These are phyloP conservation scores for Drosophila cognata DNA, from an alignment of 2,888 invertebrate genomes.

Conservation along the genomic window DNA sequence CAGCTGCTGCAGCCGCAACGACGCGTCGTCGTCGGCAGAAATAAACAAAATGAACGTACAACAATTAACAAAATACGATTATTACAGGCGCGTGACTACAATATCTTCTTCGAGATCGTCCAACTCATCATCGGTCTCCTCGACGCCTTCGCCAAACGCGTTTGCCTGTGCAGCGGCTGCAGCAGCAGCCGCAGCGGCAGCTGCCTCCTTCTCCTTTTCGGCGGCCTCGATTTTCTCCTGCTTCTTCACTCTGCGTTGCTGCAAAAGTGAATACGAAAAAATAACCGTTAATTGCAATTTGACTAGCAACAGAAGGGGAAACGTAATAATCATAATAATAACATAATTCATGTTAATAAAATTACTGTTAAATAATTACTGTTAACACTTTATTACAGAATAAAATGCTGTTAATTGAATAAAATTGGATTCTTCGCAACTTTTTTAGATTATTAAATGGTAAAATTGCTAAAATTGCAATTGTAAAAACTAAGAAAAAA, in stretches of 20 bases:
- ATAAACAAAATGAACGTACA: constrained; percentile 61
- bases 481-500: constrained; percentile 83
- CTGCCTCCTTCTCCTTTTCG: constrained; percentile 88
- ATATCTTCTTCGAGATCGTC: constrained; percentile 96
- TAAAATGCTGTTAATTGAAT: constrained; percentile 87
- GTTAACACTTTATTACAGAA: constrained; percentile 87
- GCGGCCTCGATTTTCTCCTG: constrained; percentile 87
- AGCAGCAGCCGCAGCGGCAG: constrained; percentile 89
- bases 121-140: constrained; percentile 94
- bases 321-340: background rate
- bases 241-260: constrained; percentile 90
- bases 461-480: constrained; percentile 87
- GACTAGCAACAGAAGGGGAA: background rate
- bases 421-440: constrained; percentile 87
- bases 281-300: background rate
- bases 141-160: constrained; percentile 85
- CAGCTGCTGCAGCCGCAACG: constrained; percentile 46
- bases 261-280: constrained; percentile 44
- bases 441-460: constrained; percentile 85
- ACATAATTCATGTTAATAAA: background rate
- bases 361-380: background rate
- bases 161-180: constrained; percentile 76
- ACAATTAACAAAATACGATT: constrained; percentile 55
- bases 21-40: constrained; percentile 42
- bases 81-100: constrained; percentile 92